Percentiles rank a stretch among this genome's conserved stretches.
Conservation (phyloP, 2,113 vertebrate genomes). For the Siniperca chuatsi region DNA sequence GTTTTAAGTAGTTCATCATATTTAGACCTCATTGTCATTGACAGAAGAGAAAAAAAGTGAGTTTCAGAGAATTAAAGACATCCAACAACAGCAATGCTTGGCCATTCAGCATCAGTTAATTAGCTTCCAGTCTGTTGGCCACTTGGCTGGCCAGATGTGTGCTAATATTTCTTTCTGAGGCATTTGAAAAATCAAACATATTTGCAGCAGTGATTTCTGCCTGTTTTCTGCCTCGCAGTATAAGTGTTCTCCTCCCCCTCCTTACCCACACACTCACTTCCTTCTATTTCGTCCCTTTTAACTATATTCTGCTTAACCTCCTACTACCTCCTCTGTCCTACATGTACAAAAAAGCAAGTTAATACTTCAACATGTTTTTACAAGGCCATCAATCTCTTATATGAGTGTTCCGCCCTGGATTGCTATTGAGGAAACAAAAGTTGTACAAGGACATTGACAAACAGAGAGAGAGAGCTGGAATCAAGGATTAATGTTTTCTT, state of each 20-base stretch:
- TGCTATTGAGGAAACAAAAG: background rate
- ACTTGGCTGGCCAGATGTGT: background rate
- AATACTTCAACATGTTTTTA: conserved; percentile 14
- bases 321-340: background rate
- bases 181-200: background rate
- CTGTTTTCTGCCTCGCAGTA: background rate
- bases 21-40: background rate
- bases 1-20: background rate
- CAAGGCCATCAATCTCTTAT: conserved; percentile 1
- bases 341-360: conserved; percentile 8
- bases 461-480: background rate
- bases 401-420: background rate
- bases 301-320: background rate
- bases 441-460: background rate
- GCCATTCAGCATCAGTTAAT: background rate
- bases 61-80: background rate
- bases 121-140: background rate
- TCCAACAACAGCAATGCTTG: background rate
- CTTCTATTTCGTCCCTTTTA: background rate
- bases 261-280: too few species aligned
- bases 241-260: background rate
- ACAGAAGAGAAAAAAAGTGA: background rate
- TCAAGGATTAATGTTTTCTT: background rate
- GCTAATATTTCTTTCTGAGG: background rate
- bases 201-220: conserved; percentile 7